Conservation (phyloP, 2,113 vertebrate genomes). For the Camelus dromedarius region DNA sequence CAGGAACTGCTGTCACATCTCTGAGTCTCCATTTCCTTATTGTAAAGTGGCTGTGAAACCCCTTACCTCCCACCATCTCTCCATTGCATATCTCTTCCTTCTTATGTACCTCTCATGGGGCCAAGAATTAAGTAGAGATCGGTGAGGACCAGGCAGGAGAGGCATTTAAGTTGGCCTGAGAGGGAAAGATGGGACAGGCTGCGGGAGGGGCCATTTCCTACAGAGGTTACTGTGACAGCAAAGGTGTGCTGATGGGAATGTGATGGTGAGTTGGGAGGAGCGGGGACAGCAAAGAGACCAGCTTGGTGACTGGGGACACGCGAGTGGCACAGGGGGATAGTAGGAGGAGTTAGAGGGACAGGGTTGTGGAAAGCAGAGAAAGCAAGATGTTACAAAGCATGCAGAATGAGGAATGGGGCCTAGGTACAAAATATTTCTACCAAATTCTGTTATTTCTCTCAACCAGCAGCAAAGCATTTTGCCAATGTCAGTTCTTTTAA, state of each 20-base stretch:
- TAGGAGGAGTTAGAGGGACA: background rate
- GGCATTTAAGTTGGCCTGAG: background rate
- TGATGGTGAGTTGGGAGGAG: background rate
- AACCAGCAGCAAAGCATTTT: background rate
- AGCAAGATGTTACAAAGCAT: background rate
- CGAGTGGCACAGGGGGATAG: rapidly evolving
- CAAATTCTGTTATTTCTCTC: background rate
- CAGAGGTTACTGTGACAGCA: background rate
- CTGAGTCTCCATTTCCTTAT: background rate
- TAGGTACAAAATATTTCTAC: background rate
- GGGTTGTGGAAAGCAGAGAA: background rate
- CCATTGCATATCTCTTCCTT: background rate
- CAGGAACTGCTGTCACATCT: background rate
- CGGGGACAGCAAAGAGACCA: background rate
- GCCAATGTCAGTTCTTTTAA: conserved; percentile 10
- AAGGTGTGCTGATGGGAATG: background rate
- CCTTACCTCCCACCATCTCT: background rate
- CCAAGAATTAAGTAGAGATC: background rate
- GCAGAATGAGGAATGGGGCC: background rate
- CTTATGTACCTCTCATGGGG: background rate
- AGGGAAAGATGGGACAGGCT: background rate
- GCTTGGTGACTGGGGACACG: background rate
- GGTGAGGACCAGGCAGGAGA: background rate
- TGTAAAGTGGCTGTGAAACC: background rate
- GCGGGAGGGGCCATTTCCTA: background rate